These are phyloP conservation scores for Choloepus didactylus DNA, from an alignment of 2,797 vertebrate species.

Conservation along the genomic window DNA sequence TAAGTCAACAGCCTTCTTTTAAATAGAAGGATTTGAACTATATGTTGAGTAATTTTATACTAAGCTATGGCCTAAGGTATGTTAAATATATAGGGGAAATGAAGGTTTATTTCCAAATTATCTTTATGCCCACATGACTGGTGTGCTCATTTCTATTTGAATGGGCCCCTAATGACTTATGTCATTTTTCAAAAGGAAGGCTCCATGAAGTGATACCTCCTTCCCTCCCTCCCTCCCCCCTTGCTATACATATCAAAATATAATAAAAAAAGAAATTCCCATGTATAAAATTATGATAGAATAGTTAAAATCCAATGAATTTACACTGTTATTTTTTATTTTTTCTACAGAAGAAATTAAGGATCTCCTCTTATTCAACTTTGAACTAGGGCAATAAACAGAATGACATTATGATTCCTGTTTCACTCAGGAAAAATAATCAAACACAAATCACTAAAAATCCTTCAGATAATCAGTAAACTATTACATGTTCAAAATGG, in stretches of 20 bases:
- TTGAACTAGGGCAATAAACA: background rate
- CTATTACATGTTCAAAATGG: background rate
- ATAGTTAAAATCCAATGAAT: constrained; percentile 61
- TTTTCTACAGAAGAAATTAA: background rate
- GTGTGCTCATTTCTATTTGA: background rate
- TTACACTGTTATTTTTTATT: constrained; percentile 12
- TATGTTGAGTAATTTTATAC: background rate
- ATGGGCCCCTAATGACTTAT: constrained; percentile 38
- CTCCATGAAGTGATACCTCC: background rate
- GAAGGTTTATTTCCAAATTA: constrained; percentile 67
- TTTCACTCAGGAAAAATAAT: background rate
- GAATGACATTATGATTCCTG: background rate
- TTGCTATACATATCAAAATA: constrained; percentile 21
- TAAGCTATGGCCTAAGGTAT: constrained; percentile 1
- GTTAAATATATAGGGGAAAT: constrained; percentile 45
- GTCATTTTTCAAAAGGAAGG: constrained; percentile 52
- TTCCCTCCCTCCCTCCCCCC: too few relatives aligned
- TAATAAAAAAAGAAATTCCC: constrained; percentile 35
- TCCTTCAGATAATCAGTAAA: background rate
- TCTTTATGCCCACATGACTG: background rate
- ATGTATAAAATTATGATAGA: constrained; percentile 53
- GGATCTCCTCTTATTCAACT: background rate
- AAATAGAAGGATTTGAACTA: constrained; percentile 4
- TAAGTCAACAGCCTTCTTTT: background rate
- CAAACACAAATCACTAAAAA: background rate